Evolutionary conservation across 2,888 invertebrate genomes (phyloP), one percentile per base, ranked within the genome.

Genomic region (Anorthoa munda): DNA sequence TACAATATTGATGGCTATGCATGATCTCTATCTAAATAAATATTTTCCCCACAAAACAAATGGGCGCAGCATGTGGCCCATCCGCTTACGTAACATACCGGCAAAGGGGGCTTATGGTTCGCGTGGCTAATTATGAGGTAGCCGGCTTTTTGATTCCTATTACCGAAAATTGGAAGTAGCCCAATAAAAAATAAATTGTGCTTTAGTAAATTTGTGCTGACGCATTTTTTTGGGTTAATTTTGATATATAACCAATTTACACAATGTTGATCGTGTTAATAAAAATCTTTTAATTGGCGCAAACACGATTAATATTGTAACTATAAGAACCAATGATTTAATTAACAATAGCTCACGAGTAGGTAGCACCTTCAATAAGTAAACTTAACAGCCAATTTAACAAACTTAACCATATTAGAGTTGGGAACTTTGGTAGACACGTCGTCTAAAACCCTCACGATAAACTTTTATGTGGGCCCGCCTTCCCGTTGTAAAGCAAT

Each of bases 71-170:
- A 86, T 88, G 86, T 87, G 85, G 88, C 56, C 67, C 48, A 64
- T 79, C 63, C 64, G 81, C 61, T 77, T 79, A 72, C 73, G 77
- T 53, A 60, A 50, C 84, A 83, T 82, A 79, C 79, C 86, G 84
- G 80, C 79, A 91, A 89, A 91, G 90, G 87, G 86, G 80, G 83
- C 77, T 78, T 82, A 69, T 74, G 75, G 86, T 84, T 90, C 86
- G 90, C 88, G 89, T 83, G 70, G 88, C 89, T 92, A 93, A 92
- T 94, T 93, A 93, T 89, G 83, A 89, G 90, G 90, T 89, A 89
- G 90, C 86, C 87, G 86, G 81, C 89, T 91, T 90, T 93, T 93
- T 92, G 89, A 92, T 93, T 94, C 86, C 87, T 86, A 90, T 92
- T 89, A 91, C 86, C 78, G 84, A 85, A 86, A 81, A 90, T 90